Evolutionary conservation across 1,140 invertebrate species (phyloP).

Genomic region (Drosophila nannoptera): DNA sequence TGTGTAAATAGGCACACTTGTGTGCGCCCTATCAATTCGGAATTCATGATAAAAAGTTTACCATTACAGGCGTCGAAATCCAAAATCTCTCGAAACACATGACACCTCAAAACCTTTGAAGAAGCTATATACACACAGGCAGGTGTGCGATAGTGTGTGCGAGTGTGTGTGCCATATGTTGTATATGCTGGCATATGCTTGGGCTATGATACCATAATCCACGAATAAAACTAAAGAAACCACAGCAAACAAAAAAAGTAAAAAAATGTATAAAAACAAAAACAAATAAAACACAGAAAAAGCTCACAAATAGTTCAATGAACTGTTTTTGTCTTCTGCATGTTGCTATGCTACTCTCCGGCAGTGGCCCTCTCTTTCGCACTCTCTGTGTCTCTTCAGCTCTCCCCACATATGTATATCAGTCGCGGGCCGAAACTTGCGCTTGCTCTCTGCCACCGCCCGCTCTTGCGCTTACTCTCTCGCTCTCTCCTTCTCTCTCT

Average conservation of each 20-base stretch:
- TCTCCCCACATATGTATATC: constrained; percentile 25
- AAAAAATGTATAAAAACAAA: constrained; percentile 64
- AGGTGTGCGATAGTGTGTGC: constrained; percentile 5
- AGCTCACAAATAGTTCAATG: constrained; percentile 79
- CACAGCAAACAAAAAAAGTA: constrained; percentile 57
- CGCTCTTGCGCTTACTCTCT: background rate
- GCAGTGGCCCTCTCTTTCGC: constrained; percentile 27
- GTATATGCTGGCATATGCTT: constrained; percentile 26
- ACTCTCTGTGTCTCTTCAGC: constrained; percentile 13
- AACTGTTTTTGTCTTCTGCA: constrained; percentile 70
- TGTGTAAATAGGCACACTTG: constrained; percentile 46
- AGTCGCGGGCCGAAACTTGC: constrained; percentile 13
- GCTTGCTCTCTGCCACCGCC: background rate
- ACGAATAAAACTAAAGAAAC: constrained; percentile 77
- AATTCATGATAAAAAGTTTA: constrained; percentile 69
- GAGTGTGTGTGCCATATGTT: constrained; percentile 24
- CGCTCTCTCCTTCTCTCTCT: constrained; percentile 42
- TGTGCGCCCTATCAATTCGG: constrained; percentile 63
- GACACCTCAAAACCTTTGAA: constrained; percentile 62
- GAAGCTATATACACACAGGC: constrained; percentile 27
- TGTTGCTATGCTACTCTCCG: constrained; percentile 64
- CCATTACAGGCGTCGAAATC: constrained; percentile 59
- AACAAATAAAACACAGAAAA: constrained; percentile 27
- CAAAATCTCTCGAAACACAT: constrained; percentile 59
- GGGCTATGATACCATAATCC: constrained; percentile 76